Percentiles rank a stretch among this genome's conserved stretches.
Evolutionary conservation across 2,797 vertebrate genomes (phyloP).

Genomic region (Sebastes aleutianus): DNA sequence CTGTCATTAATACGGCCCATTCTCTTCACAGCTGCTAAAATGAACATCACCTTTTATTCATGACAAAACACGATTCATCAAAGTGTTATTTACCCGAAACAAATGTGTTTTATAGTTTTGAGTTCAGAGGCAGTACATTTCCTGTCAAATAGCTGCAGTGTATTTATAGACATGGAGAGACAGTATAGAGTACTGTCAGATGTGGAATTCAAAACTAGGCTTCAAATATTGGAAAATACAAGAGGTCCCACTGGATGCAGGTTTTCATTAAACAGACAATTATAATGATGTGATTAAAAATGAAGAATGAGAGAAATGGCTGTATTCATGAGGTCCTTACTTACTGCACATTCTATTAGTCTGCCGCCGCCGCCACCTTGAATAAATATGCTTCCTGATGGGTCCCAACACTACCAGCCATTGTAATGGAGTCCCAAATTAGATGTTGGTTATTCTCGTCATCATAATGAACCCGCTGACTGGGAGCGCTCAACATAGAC

Average conservation of each 20-base stretch:
- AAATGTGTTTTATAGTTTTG: not conserved
- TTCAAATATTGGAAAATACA: slow-evolving; percentile 40
- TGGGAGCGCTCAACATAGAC: slow-evolving; percentile 64
- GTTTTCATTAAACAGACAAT: slow-evolving; percentile 90
- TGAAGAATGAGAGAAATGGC: slow-evolving; percentile 72
- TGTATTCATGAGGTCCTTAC: slow-evolving; percentile 86
- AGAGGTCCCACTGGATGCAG: slow-evolving; percentile 47
- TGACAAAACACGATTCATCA: not conserved
- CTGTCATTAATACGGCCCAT: not conserved
- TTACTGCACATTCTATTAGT: slow-evolving; percentile 88
- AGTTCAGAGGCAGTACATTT: not conserved
- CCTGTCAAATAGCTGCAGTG: not conserved
- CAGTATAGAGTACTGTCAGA: not conserved
- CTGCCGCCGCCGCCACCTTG: slow-evolving; percentile 61
- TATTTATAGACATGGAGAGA: slow-evolving; percentile 11
- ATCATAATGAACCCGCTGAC: slow-evolving; percentile 76
- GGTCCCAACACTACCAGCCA: slow-evolving; percentile 74
- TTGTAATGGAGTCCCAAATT: slow-evolving; percentile 83
- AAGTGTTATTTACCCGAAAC: slow-evolving; percentile 1
- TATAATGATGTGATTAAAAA: slow-evolving; percentile 86
- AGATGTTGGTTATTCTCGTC: slow-evolving; percentile 70
- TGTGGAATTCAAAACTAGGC: slow-evolving; percentile 26
- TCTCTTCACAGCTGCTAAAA: not conserved
- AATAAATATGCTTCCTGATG: slow-evolving; percentile 84
- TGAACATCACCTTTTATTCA: not conserved